Base-by-base conservation (phyloP, 2,888 invertebrate genomes). In the Eupeodes luniger region DNA sequence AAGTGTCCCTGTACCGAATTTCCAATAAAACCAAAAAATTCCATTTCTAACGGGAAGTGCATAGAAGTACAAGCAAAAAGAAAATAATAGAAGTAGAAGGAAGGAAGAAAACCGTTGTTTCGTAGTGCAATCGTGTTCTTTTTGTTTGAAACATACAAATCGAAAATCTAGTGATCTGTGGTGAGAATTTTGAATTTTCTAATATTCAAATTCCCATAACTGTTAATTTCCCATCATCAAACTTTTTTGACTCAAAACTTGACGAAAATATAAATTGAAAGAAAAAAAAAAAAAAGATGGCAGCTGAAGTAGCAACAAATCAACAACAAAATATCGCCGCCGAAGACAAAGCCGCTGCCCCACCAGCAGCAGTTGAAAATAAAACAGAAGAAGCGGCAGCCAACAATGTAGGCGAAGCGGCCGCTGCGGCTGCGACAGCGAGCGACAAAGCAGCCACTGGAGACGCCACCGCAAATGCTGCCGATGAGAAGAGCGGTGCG, bases 221-320 rank as follows among this genome's bases (percentile, higher is more conserved):
- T 77, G 67, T 85, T 61, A 16, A 19, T 44, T 51, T 70, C 70
- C 61, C 40, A 47, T 47, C 67, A 72, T 81, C 66, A 81, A 81
- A 81, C 81, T 67, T 57, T 77, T 75, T 81, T 70, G 64, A 82
- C 66, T 40, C 6, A 40, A 76, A 78, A 81, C 55, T 70, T 70
- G n/a, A 70, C 55, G 40, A 70, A 70, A 70, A 53, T 34, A 55
- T 5, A 76, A 81, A 79, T 57, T 47, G 27, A 81, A 67, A 80
- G 49, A 47, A 72, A 88, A 80, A 74, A 62, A 83, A 90, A 81
- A 90, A 11, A 87, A 91, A 93, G 93, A 97, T 97, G 97, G 96
- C 97, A 91, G 96, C 96, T 91, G 97, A 97, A 95, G 96, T 96
- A 91, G 96, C 95, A 92, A 96, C 96, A 93, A 92, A 93, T 91